A percentile compares a stretch with the other conserved stretches of the same genome.
Conservation (phyloP, 1,140 invertebrate species). For the Drosophila nannoptera region DNA sequence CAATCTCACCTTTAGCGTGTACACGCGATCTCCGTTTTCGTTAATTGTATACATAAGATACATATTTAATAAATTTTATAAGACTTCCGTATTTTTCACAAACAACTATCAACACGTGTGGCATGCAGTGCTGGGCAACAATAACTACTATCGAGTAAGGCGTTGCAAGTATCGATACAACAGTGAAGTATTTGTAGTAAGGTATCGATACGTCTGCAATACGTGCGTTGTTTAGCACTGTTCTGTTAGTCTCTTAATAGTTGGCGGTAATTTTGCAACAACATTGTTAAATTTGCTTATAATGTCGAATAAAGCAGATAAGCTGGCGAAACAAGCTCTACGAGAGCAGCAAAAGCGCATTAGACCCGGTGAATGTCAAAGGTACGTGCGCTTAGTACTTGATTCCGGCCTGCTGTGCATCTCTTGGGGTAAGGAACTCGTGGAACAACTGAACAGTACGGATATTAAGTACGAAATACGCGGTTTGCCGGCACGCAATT, state of each 20-base stretch:
- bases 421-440: slow-evolving; percentile 46
- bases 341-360: slow-evolving; percentile 74
- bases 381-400: slow-evolving; percentile 80
- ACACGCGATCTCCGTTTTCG: slow-evolving; percentile 84
- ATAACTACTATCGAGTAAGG: background rate
- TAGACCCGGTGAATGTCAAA: slow-evolving; percentile 81
- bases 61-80: slow-evolving; percentile 80
- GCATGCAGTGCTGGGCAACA: slow-evolving; percentile 27
- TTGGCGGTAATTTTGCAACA: slow-evolving; percentile 28
- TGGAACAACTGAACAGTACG: slow-evolving; percentile 28
- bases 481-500: slow-evolving; percentile 35
- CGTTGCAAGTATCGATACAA: background rate
- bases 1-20: slow-evolving; percentile 84
- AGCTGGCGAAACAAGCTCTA: slow-evolving; percentile 68
- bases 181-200: background rate
- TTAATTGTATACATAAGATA: slow-evolving; percentile 88
- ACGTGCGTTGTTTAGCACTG: background rate
- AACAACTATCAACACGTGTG: slow-evolving; percentile 64
- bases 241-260: background rate
- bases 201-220: too few relatives aligned
- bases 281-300: background rate
- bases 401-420: slow-evolving; percentile 67
- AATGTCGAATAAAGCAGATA: slow-evolving; percentile 59
- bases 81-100: slow-evolving; percentile 11
- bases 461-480: slow-evolving; percentile 61